Evolutionary conservation across 2,888 invertebrate genomes (phyloP).

Genomic region (Tanypteryx hageni): DNA sequence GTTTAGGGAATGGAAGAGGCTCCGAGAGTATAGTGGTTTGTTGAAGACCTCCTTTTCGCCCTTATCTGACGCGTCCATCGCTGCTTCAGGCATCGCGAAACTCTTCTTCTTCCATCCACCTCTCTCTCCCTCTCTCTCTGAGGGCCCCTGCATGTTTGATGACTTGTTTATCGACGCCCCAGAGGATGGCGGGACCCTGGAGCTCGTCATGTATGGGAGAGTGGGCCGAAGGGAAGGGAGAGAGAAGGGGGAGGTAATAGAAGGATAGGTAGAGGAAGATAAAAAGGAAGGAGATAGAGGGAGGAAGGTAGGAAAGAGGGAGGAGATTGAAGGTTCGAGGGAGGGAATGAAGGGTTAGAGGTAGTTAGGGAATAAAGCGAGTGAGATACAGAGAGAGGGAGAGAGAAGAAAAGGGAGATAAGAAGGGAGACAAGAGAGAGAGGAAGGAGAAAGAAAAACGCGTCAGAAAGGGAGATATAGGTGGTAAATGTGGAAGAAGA

Average conservation of each 20-base stretch:
- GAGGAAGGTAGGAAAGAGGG: too few species aligned
- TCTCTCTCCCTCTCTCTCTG: not conserved
- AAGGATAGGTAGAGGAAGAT: not conserved
- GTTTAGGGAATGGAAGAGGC: not conserved
- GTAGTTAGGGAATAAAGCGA: too few species aligned
- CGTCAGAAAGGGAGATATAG: too few species aligned
- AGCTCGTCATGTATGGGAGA: not conserved
- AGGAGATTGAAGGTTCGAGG: too few species aligned
- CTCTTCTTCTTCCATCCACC: not conserved
- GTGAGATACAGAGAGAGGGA: too few species aligned
- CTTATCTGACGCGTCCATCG: slow-evolving; percentile 58
- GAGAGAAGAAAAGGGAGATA: too few species aligned
- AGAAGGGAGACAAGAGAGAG: too few species aligned
- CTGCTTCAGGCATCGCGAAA: not conserved
- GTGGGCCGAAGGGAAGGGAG: not conserved
- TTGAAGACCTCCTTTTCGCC: not conserved
- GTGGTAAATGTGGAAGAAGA: too few species aligned
- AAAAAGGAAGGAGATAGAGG: too few species aligned
- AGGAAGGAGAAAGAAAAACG: too few species aligned
- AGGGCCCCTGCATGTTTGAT: slow-evolving; percentile 52
- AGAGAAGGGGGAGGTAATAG: too few species aligned
- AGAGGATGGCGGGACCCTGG: not conserved
- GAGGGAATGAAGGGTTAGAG: too few species aligned
- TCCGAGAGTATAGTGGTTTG: not conserved
- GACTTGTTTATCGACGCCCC: slow-evolving; percentile 56